Base-by-base conservation (phyloP, 2,888 invertebrate genomes). In the Galeopsomyia nigrocyanea region DNA sequence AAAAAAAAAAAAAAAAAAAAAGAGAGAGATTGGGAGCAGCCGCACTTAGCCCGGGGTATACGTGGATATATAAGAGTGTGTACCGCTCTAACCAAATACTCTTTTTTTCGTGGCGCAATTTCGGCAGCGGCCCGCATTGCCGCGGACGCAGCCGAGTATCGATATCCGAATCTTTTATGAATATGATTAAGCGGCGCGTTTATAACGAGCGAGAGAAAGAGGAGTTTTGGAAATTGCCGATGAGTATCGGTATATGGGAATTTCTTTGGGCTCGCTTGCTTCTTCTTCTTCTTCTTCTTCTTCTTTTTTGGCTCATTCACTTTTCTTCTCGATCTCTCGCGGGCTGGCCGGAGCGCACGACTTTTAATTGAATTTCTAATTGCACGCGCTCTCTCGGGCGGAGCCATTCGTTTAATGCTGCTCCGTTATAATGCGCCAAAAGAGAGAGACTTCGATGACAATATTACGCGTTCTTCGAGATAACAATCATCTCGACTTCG, bases 331-430 rank as follows among this genome's bases (percentile, higher is more conserved):
- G 21, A 19, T 56, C 53, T 53, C 17, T n/a, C 17, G 6, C 21
- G 56, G 9, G 26, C 21, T 17, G 17, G 49, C 53, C 50, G 19
- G n/a, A 39, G 61, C 46, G 26, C 47, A 22, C 69, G 69, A 64
- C 39, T 68, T 71, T 72, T 72, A 72, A 72, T 75, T 75, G 71
- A 72, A 75, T 65, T 67, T 72, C 60, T 75, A 70, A 72, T 75
- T 75, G 60, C 65, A 62, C 26, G 58, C n/a, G 66, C 55, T n/a
- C n/a, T n/a, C n/a, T 53, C 19, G 39, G n/a, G 13, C 49, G 17
- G 17, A 17, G 21, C 19, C 51, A 57, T 57, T 68, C 50, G 61
- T 62, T 56, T 2, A 26, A 64, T 16, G 51, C 21, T 53, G 19
- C 49, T n/a, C 50, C 3, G 53, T 19, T 53, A 21, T 17, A n/a